Evolutionary conservation across 2,113 vertebrate species (phyloP), one percentile per base, ranked within the genome.

Genomic region (Pseudorhombus dupliciocellatus): DNA sequence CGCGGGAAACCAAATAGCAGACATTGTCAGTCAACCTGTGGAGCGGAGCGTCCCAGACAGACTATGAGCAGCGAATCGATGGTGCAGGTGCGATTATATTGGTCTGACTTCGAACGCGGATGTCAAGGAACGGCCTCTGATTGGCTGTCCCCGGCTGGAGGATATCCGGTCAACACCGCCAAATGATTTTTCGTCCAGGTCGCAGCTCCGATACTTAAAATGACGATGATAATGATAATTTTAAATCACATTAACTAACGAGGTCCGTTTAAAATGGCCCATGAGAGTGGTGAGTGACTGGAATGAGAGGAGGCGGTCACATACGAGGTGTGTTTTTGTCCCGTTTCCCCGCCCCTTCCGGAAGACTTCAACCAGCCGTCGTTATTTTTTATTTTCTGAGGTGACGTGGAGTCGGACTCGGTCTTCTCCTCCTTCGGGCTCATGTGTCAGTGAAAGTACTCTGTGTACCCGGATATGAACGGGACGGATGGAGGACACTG

Each of bases 371-470:
- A 3, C 1, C 65, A 78, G 52, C 59, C 76, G 76, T 84, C 78
- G 56, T 75, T 88, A 84, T 93, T 89, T 59, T 92, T 89, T 87
- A 80, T 75, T 88, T 87, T 81, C 57, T 84, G 53, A 84, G 92
- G 85, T 93, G 92, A 93, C 92, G 92, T 93, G 93, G 91, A 90
- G 82, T 81, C 84, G 42, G 24, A 73, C n/a, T 40, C 58, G 61
- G 34, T 61, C 20, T 72, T 57, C 59, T 22, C 42, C 26, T 18
- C 42, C 16, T 37, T 12, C 42, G 8, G 25, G n/a, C 37, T 58
- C 69, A n/a, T 68, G 31, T 83, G 70, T 73, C 25, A 62, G 31
- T 53, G 44, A 67, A 84, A 85, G 81, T 77, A 82, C 64, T 42
- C 3, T 11, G 7, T 67, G 68, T 80, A 62, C 63, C 63, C 57